Percentiles rank a stretch among this genome's conserved stretches.
Conservation (phyloP, 2,888 invertebrate genomes). For the Eumerus sabulonum region DNA sequence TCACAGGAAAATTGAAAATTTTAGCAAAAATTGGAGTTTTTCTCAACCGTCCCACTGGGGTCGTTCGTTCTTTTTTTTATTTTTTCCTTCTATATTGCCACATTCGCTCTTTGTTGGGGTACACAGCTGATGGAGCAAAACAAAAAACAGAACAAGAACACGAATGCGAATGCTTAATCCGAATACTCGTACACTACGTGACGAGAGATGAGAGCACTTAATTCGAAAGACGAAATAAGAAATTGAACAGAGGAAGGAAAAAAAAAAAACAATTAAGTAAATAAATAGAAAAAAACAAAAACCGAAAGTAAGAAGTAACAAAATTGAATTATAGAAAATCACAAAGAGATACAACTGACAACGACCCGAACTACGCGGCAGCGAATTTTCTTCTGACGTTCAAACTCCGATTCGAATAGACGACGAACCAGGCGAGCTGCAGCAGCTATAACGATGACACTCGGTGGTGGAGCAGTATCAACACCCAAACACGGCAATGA, state of each 20-base stretch:
- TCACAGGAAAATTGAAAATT: constrained; percentile 1
- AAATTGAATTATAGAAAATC: no score
- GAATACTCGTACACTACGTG: no score
- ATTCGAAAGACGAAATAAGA: no score
- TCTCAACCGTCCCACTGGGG: constrained; percentile 24
- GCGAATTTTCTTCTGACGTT: constrained; percentile 57
- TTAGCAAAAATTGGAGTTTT: constrained; percentile 21
- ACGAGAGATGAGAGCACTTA: no score
- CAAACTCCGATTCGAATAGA: constrained; percentile 32
- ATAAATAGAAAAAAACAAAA: constrained; percentile 25
- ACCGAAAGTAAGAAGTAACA: not conserved
- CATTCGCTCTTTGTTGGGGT: constrained; percentile 69
- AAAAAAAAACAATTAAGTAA: constrained; percentile 15
- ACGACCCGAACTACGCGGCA: constrained; percentile 67
- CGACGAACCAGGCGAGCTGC: constrained; percentile 23
- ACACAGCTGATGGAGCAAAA: constrained; percentile 77
- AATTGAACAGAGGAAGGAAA: no score
- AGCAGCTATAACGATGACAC: no score
- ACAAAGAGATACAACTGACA: constrained; percentile 20
- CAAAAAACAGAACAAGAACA: constrained; percentile 45
- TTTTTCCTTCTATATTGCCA: constrained; percentile 3
- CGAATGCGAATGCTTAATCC: constrained; percentile 42
- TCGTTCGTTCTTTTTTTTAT: constrained; percentile 24
- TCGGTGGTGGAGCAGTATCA: no score
- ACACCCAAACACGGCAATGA: constrained; percentile 21